Conservation (phyloP, 2,888 invertebrate genomes). For the Himalopsyche anomala region DNA sequence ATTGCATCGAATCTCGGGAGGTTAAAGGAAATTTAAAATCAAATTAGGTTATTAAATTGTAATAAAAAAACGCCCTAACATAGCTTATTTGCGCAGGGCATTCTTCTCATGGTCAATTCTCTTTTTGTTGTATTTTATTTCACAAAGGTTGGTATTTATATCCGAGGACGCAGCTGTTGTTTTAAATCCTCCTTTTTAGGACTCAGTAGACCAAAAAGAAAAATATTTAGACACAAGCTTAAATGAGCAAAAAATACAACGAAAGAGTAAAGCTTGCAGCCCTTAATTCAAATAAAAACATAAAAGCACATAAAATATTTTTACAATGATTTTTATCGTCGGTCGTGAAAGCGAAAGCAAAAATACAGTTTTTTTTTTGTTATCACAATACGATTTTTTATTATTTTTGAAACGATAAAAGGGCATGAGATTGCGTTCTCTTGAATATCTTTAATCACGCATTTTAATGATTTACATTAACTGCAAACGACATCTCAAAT, state of each 20-base stretch:
- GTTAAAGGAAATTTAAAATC: background rate
- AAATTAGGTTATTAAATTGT: background rate
- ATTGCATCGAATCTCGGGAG: background rate
- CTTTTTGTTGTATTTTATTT: slow-evolving; percentile 21
- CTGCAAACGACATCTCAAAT: background rate
- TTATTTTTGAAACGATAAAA: slow-evolving; percentile 34
- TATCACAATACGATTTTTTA: slow-evolving; percentile 40
- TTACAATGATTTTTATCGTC: slow-evolving; percentile 43
- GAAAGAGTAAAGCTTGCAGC: slow-evolving; percentile 44
- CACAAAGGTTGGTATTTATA: slow-evolving; percentile 37
- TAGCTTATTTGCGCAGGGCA: background rate
- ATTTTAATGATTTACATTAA: slow-evolving; percentile 34
- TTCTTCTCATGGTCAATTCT: background rate
- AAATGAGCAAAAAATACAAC: slow-evolving; percentile 42
- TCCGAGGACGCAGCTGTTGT: slow-evolving; percentile 44
- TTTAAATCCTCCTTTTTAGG: slow-evolving; percentile 47
- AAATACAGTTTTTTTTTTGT: slow-evolving; percentile 29
- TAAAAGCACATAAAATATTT: slow-evolving; percentile 43
- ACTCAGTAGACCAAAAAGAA: slow-evolving; percentile 45
- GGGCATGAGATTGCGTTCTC: slow-evolving; percentile 6
- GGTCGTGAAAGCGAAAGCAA: slow-evolving; percentile 39
- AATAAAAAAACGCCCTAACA: background rate
- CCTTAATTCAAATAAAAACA: slow-evolving; percentile 42
- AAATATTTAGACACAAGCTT: slow-evolving; percentile 46
- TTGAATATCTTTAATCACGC: slow-evolving; percentile 35